Percentiles rank a stretch among this genome's conserved stretches.
phyloP scores from a whole-genome alignment of 2,888 invertebrate genomes.

The Hirudinaria manillensis region DNA sequence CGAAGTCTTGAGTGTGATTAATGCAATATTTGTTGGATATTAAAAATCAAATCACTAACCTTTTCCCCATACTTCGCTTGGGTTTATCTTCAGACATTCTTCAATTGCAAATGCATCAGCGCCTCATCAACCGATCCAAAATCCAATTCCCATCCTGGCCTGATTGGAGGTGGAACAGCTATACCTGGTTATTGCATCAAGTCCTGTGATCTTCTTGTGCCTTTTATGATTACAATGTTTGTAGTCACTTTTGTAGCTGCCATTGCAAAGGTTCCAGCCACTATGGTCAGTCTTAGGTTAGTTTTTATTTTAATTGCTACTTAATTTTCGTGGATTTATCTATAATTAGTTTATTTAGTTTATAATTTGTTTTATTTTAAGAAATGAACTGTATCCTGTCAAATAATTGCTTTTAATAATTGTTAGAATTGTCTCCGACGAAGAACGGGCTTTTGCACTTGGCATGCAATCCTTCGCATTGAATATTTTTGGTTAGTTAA shows the following conservation, averaged over 20 bases:
- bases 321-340: too few species aligned
- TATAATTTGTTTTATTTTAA: too few species aligned
- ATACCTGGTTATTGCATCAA: slow-evolving; percentile 31
- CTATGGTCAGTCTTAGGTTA: slow-evolving; percentile 37
- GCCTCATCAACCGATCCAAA: not conserved
- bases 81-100: slow-evolving; percentile 16
- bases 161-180: slow-evolving; percentile 24
- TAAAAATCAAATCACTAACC: too few species aligned
- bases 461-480: slow-evolving; percentile 36
- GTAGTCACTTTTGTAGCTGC: slow-evolving; percentile 31
- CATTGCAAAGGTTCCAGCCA: slow-evolving; percentile 33
- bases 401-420: not conserved
- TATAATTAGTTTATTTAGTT: too few species aligned
- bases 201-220: slow-evolving; percentile 34
- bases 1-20: too few species aligned
- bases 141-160: not conserved
- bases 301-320: too few species aligned
- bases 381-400: too few species aligned
- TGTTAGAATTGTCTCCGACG: slow-evolving; percentile 36
- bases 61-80: too few species aligned
- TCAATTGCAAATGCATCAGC: slow-evolving; percentile 24
- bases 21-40: too few species aligned
- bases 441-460: slow-evolving; percentile 39
- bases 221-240: slow-evolving; percentile 33
- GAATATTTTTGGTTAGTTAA: slow-evolving; percentile 38